Evolutionary conservation across 2,888 invertebrate genomes (phyloP), one percentile per base, ranked within the genome.

Genomic region (Sesamia inferens): DNA sequence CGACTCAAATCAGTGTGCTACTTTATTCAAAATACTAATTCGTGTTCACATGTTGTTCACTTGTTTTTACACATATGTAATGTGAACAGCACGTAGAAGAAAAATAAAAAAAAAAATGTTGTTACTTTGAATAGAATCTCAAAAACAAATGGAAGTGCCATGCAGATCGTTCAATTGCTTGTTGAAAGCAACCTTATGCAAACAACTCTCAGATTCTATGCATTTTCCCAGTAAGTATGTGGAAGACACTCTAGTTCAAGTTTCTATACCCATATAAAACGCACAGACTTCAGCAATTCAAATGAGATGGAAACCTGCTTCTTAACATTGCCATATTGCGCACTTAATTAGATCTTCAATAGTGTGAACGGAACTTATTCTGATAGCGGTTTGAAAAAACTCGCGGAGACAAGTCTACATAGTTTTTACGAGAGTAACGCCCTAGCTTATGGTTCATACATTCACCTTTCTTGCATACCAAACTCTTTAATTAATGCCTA

Each of bases 191-290:
- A 39, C 11, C 48, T 77, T 64, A 64, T 59, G 39, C 44, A 14
- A 51, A 1, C 6, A 54, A 57, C 2, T 57, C 10, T 7, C 19
- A 47, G 54, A 61, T 55, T 55, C 0, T 13, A 14, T 31, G 31
- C 19, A 61, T 51, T 71, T 76, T 78, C 65, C 57, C n/a, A 47
- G 13, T 16, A 24, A 22, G 16, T 24, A 42, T 67, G 59, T 65
- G 66, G 19, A 44, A 67, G 73, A 42, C 24, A 54, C 14, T 63
- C 47, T n/a, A 51, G 62, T 74, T 64, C 74, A n/a, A 44, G 55
- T 77, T 78, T 77, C 39, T 66, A 72, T 0, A 59, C 22, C 73
- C 79, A 55, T 78, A 67, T 48, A 8, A 6, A 62, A 78, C 64
- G 71, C 44, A 19, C 44, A 39, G 10, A 51, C 39, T 58, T 63